Evolutionary conservation across 2,888 invertebrate genomes (phyloP), one percentile per base, ranked within the genome.

Genomic region (Strigamia maritima): DNA sequence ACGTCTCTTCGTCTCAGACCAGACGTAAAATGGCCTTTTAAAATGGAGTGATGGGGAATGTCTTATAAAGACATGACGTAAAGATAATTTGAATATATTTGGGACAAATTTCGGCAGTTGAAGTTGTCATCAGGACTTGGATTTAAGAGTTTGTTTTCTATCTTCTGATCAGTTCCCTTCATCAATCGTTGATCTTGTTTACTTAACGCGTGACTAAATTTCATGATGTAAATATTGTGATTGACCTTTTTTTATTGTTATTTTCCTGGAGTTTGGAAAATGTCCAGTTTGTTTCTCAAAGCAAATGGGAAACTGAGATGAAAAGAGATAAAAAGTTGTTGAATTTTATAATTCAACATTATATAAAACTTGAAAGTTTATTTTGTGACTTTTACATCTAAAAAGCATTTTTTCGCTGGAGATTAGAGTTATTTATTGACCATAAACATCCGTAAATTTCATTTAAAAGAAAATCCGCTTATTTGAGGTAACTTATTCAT

Each of bases 121-220:
- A 54, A 54, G 54, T 19, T 54, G 54, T 54, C 54, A 1, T n/a
- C 54, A 54, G 54, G 19, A n/a, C n/a, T 54, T 49, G 49, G n/a
- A 49, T 49, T 54, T 54, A 54, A 54, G 19, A n/a, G 54, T 54
- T 54, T 54, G 54, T 54, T 54, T 54, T 54, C n/a, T 16, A 8
- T 19, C 19, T 19, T 54, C 7, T 22, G 54, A 54, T 54, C 54
- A 54, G 54, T 54, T 54, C 19, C 54, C 54, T 22, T 54, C 54
- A 54, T 54, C 54, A 54, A 54, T 54, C 54, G 54, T 19, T 22
- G 54, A 54, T 54, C 22, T 54, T 54, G 54, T 54, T 54, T 54
- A 54, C 54, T 54, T 54, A n/a, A 54, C 54, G 54, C 54, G 16
- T 54, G 54, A 54, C 54, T 54, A 19, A 54, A 19, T 54, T 54